Percentiles rank a stretch among this genome's conserved stretches.
Conservation (phyloP, 2,113 vertebrate species). For the Colaptes auratus region DNA sequence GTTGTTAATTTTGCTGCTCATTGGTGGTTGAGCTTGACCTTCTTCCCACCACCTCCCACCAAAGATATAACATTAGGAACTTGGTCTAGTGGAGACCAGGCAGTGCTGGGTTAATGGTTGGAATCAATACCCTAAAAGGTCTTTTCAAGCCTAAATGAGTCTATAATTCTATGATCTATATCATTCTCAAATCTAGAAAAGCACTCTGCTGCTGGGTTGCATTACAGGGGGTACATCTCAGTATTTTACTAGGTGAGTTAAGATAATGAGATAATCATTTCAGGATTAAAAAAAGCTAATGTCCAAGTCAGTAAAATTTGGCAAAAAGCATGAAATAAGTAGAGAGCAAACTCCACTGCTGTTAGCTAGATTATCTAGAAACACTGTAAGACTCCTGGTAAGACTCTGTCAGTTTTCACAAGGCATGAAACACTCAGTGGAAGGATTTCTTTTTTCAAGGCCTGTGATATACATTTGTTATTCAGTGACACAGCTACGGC, state of each 20-base stretch:
- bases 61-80: too few relatives aligned
- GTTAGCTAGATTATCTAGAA: not conserved
- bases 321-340: not conserved
- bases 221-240: not conserved
- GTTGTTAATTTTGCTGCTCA: too few relatives aligned
- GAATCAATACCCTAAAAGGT: too few relatives aligned
- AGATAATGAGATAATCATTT: not conserved
- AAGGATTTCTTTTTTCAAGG: not conserved
- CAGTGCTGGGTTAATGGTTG: too few relatives aligned
- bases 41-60: too few relatives aligned
- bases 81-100: too few relatives aligned
- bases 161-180: too few relatives aligned
- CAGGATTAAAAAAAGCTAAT: not conserved
- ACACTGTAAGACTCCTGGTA: not conserved
- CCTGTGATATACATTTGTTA: not conserved
- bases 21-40: too few relatives aligned
- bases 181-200: not conserved
- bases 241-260: not conserved
- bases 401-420: not conserved
- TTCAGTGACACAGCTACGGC: not conserved
- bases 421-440: not conserved
- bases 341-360: not conserved
- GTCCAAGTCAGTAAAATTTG: not conserved
- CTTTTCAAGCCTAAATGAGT: too few relatives aligned
- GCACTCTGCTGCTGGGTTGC: rapidly evolving